A percentile compares a stretch with the other conserved stretches of the same genome.
phyloP scores from a whole-genome alignment of 1,140 invertebrate species.

The Conus ventricosus region DNA sequence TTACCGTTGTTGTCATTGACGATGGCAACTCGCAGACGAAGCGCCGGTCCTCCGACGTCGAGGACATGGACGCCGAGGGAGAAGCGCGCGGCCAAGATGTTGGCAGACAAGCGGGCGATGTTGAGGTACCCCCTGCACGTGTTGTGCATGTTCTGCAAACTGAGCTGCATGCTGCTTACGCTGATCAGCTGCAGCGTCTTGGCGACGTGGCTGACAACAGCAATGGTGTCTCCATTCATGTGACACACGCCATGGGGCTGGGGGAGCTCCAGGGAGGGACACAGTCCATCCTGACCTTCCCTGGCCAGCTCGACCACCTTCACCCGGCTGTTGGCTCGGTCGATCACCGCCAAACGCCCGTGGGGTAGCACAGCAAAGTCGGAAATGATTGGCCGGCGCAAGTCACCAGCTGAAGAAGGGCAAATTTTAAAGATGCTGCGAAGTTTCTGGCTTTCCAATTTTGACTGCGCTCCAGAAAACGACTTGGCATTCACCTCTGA shows the following conservation, averaged over 20 bases:
- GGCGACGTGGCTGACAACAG: slow-evolving; percentile 29
- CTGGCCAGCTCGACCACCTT: slow-evolving; percentile 21
- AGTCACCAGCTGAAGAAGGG: slow-evolving; percentile 21
- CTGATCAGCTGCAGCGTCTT: slow-evolving; percentile 29
- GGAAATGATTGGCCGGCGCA: slow-evolving; percentile 27
- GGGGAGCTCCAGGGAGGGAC: slow-evolving; percentile 8
- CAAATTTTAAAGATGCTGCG: slow-evolving; percentile 17
- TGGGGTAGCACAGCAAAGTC: slow-evolving; percentile 29
- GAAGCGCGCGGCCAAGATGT: slow-evolving; percentile 21
- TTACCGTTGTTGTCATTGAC: slow-evolving; percentile 32
- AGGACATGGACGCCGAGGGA: slow-evolving; percentile 27
- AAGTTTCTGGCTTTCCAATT: slow-evolving; percentile 7
- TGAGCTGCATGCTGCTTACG: background rate
- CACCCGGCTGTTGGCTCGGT: slow-evolving; percentile 28
- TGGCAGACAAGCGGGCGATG: slow-evolving; percentile 6
- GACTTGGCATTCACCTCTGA: background rate
- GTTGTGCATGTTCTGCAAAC: slow-evolving; percentile 24
- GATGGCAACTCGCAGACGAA: slow-evolving; percentile 21
- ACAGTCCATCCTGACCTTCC: slow-evolving; percentile 27
- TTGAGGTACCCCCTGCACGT: slow-evolving; percentile 24
- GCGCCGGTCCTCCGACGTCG: slow-evolving; percentile 21
- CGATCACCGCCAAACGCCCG: slow-evolving; percentile 13
- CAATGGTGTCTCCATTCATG: slow-evolving; percentile 16
- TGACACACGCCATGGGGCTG: slow-evolving; percentile 28
- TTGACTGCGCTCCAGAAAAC: background rate